Base-by-base conservation (phyloP, 2,113 vertebrate species). In the Uria lomvia region DNA sequence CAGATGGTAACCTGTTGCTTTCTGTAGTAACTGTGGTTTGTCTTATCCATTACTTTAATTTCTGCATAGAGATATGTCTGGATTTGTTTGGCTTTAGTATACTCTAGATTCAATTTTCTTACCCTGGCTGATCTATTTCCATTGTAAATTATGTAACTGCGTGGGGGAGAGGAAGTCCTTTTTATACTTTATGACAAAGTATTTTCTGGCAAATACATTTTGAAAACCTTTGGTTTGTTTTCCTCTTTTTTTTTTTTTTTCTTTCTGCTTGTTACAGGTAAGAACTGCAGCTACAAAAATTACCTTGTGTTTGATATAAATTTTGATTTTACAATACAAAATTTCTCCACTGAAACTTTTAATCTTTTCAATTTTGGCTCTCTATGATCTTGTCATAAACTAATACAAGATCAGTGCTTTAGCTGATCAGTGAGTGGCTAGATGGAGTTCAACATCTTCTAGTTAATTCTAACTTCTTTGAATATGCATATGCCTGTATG, bases 211-310 rank as follows among this genome's bases (percentile, higher is more conserved):
- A 72, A 78, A 32, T 63, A 20, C 3, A 1, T 59, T 72, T 72
- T 50, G 4, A 38, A 67, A 66, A 49, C 20, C 1, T 3, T 40
- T 5, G 6, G 4, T 11, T 67, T 67, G 2, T 42, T 56, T 47
- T 2, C 3, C 9, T 4, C 2, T 3, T 1, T 2, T 0, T 0
- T 15, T 3, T 30, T 8, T 13, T 34, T 26, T 65, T 3, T 5
- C 3, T 56, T 86, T 67, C 11, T 73, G 4, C 26, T 90, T 19
- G 2, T 27, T 36, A n/a, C 4, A 26, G 8, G 8, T 43, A 66
- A 52, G 17, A 78, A 18, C 5, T 43, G 12, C 14, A 32, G 7
- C 8, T 56, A 29, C 14, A 66, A 49, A 78, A 58, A 11, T 5
- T 62, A 62, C 15, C 1, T 36, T 34, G 9, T 52, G 5, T 38